These are phyloP conservation scores for Suillia variegata DNA, from an alignment of 2,888 invertebrate genomes.

Conservation along the genomic window DNA sequence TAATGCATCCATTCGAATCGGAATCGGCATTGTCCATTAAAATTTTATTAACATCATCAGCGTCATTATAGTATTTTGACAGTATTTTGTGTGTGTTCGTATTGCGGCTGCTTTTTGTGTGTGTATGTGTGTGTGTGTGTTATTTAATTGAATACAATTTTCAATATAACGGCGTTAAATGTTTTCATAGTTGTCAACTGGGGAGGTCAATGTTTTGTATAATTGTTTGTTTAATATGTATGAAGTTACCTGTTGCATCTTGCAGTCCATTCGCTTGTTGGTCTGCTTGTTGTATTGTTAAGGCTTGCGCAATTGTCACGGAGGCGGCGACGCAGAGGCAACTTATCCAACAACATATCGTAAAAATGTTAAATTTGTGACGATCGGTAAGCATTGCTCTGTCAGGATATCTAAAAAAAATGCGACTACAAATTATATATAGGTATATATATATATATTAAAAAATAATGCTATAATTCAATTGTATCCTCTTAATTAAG, in stretches of 20 bases:
- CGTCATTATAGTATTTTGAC: conserved; percentile 23
- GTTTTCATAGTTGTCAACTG: neutral
- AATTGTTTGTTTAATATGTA: neutral
- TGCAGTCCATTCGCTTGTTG: neutral
- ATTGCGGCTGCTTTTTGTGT: too few species aligned
- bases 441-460: neutral
- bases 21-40: conserved; percentile 35
- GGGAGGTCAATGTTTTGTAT: neutral
- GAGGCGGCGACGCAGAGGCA: conserved; percentile 16
- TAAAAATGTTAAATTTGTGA: conserved; percentile 53
- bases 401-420: conserved; percentile 37
- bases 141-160: too few species aligned
- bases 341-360: conserved; percentile 41
- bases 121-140: too few species aligned
- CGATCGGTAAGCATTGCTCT: conserved; percentile 54
- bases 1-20: conserved; percentile 34
- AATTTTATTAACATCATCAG: conserved; percentile 28
- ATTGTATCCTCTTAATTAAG: too few species aligned
- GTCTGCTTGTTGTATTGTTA: neutral
- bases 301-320: neutral
- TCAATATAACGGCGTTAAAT: neutral
- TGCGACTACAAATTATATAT: neutral
- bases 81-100: conserved; percentile 23
- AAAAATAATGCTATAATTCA: too few species aligned
- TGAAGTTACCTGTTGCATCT: conserved; percentile 1